phyloP scores from a whole-genome alignment of 2,113 vertebrate genomes.

The Prolemur simus region DNA sequence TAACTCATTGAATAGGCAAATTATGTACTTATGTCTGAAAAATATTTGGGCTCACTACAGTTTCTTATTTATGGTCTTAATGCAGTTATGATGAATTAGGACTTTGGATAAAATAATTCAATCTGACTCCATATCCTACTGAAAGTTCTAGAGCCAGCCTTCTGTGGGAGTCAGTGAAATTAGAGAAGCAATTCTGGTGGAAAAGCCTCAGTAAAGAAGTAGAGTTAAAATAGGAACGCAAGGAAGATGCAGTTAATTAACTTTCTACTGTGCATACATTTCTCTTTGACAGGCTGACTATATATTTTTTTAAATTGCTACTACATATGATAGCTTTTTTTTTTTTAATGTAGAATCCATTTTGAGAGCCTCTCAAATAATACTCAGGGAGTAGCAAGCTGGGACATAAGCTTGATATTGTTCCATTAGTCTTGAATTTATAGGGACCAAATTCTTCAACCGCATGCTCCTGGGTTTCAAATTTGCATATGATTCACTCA shows the following conservation, averaged over 20 bases:
- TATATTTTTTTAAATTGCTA: constrained; percentile 10
- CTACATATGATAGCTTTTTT: not conserved
- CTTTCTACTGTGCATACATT: not conserved
- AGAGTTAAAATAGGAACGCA: not conserved
- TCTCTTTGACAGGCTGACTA: not conserved
- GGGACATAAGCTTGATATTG: not conserved
- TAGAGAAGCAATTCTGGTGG: not conserved
- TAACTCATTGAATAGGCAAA: not conserved
- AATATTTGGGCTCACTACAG: not conserved
- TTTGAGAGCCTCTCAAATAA: constrained; percentile 25
- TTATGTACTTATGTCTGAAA: not conserved
- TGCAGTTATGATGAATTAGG: not conserved
- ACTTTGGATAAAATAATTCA: not conserved
- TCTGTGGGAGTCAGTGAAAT: not conserved
- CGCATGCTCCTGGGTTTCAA: not conserved
- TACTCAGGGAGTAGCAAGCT: not conserved
- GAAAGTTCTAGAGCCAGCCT: not conserved
- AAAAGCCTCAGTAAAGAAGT: not conserved
- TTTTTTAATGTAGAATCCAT: not conserved
- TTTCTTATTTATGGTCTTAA: constrained; percentile 19
- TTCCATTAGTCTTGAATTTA: not conserved
- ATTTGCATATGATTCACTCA: not conserved
- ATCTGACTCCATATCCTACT: not conserved
- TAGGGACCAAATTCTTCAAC: not conserved
- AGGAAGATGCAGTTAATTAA: not conserved